These are phyloP conservation scores for cattle (Bos taurus) DNA, from an alignment of 2,113 vertebrate species.

Conservation along the genomic window ARS-UCD2.0 NC_037357.1:76262001-76262500, in stretches of 20 bases:
- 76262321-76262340: not conserved
- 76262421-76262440: not conserved
- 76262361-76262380: not conserved
- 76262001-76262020: not conserved
- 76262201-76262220: not conserved
- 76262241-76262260: not conserved
- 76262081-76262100: not conserved
- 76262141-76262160: constrained; percentile 5
- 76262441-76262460: not conserved
- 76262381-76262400: not conserved
- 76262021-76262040: not conserved
- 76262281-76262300: not conserved
- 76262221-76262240: not conserved
- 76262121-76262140: constrained; percentile 10
- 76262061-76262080: not conserved
- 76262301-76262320: not conserved
- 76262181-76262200: constrained; percentile 29
- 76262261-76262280: not conserved
- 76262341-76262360: not conserved
- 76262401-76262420: not conserved
- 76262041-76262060: constrained; percentile 1
- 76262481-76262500: not conserved
- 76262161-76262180: not conserved
- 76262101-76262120: not conserved
- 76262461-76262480: not conserved